These are phyloP conservation scores for Entomyzon cyanotis DNA, from an alignment of 2,113 vertebrate genomes.

Conservation along the genomic window DNA sequence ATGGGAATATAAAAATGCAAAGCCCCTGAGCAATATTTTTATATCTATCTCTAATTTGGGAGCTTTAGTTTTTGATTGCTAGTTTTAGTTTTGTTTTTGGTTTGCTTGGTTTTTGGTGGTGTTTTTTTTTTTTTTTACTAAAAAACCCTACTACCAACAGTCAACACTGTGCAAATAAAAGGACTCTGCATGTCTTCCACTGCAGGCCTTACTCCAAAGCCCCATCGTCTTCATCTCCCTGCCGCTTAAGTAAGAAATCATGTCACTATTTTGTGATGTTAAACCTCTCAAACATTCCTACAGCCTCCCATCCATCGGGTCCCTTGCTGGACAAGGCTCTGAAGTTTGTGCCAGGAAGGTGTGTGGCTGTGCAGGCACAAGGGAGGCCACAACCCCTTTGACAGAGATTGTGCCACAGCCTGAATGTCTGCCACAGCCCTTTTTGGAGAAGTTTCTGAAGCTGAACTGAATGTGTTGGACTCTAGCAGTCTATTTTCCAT, in stretches of 20 bases:
- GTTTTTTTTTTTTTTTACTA: not conserved
- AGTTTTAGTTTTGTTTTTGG: not conserved
- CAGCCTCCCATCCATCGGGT: not conserved
- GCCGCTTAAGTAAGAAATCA: not conserved
- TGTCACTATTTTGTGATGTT: not conserved
- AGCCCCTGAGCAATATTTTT: not conserved
- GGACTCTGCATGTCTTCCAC: not conserved
- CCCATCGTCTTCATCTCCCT: not conserved
- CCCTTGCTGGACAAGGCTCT: not conserved
- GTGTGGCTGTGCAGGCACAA: not conserved
- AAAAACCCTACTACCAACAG: not conserved
- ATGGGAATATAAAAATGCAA: constrained; percentile 17
- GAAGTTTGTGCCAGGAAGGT: not conserved
- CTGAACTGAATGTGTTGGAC: not conserved
- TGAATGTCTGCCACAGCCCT: not conserved
- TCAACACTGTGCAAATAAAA: not conserved
- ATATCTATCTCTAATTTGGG: not conserved
- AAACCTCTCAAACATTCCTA: not conserved
- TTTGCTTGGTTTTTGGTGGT: not conserved
- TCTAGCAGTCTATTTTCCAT: not conserved
- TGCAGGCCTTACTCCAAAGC: not conserved
- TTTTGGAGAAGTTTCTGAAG: not conserved
- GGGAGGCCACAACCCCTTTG: not conserved
- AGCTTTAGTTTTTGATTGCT: not conserved
- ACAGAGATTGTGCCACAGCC: not conserved